These are phyloP conservation scores for Pantherophis alleghaniensis DNA, from an alignment of 2,797 vertebrate species.

Conservation along the genomic window DNA sequence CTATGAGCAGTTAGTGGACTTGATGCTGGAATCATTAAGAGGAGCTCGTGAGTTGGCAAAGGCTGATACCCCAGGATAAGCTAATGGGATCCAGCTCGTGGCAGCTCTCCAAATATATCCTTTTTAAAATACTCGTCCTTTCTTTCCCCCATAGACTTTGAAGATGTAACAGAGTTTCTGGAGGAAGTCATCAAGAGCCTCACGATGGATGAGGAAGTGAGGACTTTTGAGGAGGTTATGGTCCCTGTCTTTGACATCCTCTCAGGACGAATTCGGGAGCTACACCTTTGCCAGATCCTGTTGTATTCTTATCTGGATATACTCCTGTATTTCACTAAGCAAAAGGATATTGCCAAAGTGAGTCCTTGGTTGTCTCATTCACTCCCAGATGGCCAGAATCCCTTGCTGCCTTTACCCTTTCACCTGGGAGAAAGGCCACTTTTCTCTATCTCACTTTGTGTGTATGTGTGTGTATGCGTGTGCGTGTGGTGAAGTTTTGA, in stretches of 20 bases:
- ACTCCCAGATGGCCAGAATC: neutral
- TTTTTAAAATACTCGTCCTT: neutral
- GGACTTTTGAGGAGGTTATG: constrained; percentile 92
- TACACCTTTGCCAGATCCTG: constrained; percentile 92
- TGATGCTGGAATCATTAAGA: constrained; percentile 85
- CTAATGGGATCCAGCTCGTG: neutral
- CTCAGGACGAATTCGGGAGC: constrained; percentile 84
- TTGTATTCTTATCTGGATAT: constrained; percentile 90
- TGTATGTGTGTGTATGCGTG: accelerated
- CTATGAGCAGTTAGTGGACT: constrained; percentile 91
- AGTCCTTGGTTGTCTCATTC: neutral
- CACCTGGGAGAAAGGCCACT: neutral
- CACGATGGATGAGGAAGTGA: constrained; percentile 89
- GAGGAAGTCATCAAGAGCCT: constrained; percentile 88
- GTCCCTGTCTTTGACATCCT: constrained; percentile 90
- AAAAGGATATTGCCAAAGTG: constrained; percentile 92
- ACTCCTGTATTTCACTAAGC: constrained; percentile 90
- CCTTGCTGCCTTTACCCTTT: neutral
- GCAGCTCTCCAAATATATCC: neutral
- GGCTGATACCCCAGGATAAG: neutral
- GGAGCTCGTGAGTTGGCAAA: constrained; percentile 81
- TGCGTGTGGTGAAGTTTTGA: neutral
- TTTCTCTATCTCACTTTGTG: neutral
- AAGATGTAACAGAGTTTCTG: constrained; percentile 88
- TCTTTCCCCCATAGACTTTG: constrained; percentile 76